These are phyloP conservation scores for Ooceraea biroi DNA, from an alignment of 1,140 invertebrate genomes.

Conservation along the genomic window DNA sequence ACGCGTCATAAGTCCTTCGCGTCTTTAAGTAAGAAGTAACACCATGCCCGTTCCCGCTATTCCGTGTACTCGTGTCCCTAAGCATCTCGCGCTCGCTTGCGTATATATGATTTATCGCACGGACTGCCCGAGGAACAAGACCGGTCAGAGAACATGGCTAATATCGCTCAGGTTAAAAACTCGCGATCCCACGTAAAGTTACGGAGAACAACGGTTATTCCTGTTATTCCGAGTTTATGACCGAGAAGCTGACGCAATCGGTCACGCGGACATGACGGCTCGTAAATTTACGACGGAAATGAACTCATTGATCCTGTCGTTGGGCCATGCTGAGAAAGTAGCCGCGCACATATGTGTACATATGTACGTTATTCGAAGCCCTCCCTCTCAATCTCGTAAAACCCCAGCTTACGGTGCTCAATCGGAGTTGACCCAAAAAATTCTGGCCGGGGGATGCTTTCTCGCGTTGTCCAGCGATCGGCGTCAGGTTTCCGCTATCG, in stretches of 20 bases:
- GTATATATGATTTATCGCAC: constrained; percentile 50
- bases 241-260: constrained; percentile 10
- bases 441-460: constrained; percentile 10
- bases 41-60: constrained; percentile 46
- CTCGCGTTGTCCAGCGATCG: constrained; percentile 43
- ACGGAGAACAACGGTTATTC: background rate
- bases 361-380: background rate
- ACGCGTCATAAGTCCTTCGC: constrained; percentile 78
- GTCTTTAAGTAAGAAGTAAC: constrained; percentile 80
- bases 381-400: constrained; percentile 47
- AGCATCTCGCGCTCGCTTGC: constrained; percentile 54
- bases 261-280: background rate
- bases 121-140: background rate
- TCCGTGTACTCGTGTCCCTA: constrained; percentile 50
- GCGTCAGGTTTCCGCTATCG: constrained; percentile 33
- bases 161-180: constrained; percentile 17
- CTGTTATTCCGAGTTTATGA: background rate
- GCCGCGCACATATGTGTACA: background rate
- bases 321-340: background rate
- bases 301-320: background rate
- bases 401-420: constrained; percentile 31
- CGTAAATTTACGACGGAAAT: constrained; percentile 34
- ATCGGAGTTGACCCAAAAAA: constrained; percentile 57
- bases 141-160: background rate
- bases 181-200: background rate